Evolutionary conservation across 2,113 vertebrate species (phyloP).

Genomic region (Scytalopus superciliaris): DNA sequence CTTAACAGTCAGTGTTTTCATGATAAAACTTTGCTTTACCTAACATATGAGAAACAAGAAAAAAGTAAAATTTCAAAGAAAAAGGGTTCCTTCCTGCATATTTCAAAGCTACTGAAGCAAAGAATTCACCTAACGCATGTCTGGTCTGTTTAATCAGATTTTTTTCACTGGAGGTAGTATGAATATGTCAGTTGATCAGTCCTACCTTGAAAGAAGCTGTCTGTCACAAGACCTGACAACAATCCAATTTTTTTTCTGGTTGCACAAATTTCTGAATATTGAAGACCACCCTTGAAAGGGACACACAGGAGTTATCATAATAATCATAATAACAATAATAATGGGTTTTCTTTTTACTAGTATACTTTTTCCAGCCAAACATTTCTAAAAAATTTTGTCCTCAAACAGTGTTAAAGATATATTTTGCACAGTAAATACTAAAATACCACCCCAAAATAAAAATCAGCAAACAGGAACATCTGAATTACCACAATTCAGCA

Average conservation of each 20-base stretch:
- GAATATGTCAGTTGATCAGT: background rate
- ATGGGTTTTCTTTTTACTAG: background rate
- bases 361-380: background rate
- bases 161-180: background rate
- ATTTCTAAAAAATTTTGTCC: background rate
- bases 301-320: background rate
- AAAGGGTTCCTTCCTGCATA: background rate
- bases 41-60: background rate
- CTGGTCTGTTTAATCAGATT: background rate
- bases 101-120: conserved; percentile 33
- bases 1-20: conserved; percentile 8
- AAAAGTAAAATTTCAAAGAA: conserved; percentile 13
- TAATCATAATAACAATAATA: background rate
- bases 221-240: background rate
- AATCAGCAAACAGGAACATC: background rate
- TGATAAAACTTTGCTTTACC: conserved; percentile 24
- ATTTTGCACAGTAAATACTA: background rate
- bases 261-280: background rate
- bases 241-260: too few relatives aligned
- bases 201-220: background rate
- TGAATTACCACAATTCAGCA: background rate
- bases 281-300: background rate
- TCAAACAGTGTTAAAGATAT: background rate
- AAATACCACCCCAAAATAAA: background rate
- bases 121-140: background rate